A percentile compares a stretch with the other conserved stretches of the same genome.
Evolutionary conservation across 2,888 invertebrate species (phyloP).

Genomic region (Psylliodes chrysocephalus): DNA sequence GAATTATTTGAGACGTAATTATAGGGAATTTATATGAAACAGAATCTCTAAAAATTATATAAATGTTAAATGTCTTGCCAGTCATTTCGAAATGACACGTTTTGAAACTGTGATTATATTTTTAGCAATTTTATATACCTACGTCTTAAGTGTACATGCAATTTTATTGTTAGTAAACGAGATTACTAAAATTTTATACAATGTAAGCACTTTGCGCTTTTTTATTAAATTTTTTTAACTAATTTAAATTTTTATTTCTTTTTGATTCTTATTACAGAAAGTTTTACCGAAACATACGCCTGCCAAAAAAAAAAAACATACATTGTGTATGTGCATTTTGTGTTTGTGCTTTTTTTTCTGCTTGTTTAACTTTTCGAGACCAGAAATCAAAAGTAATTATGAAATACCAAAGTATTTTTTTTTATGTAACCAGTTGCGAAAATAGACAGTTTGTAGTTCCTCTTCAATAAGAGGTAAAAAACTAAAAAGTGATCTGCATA

Average conservation of each 20-base stretch:
- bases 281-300: conserved; percentile 12
- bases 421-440: too few species aligned
- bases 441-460: too few species aligned
- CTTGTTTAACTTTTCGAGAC: conserved; percentile 6
- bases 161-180: conserved; percentile 30
- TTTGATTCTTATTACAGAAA: conserved; percentile 29
- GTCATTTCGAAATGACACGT: conserved; percentile 1
- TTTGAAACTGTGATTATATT: conserved; percentile 36
- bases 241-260: conserved; percentile 31
- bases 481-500: too few species aligned
- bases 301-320: neutral
- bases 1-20: too few species aligned
- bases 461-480: too few species aligned
- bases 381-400: conserved; percentile 29
- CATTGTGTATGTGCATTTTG: neutral
- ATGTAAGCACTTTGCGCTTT: conserved; percentile 34
- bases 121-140: conserved; percentile 15
- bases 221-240: conserved; percentile 37
- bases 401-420: too few species aligned
- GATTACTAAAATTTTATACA: conserved; percentile 24
- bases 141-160: conserved; percentile 24
- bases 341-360: neutral
- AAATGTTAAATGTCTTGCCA: conserved; percentile 19
- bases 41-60: neutral
- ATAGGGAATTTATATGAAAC: too few species aligned